Evolutionary conservation across 2,113 vertebrate species (phyloP), one percentile per base, ranked within the genome.

Genomic region (Morone saxatilis): DNA sequence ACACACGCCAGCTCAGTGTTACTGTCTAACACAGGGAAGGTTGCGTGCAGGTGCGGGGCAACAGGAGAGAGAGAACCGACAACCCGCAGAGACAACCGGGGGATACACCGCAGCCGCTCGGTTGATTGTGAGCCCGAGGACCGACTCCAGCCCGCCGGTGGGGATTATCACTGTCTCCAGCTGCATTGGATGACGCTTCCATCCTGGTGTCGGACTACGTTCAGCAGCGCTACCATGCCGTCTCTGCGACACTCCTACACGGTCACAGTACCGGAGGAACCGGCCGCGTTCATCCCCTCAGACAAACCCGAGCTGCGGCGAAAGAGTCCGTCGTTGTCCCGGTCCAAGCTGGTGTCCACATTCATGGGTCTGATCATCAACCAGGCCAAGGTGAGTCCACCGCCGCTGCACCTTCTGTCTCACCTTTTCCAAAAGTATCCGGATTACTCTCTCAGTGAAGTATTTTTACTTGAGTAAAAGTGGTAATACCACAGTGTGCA

Each of bases 281-380:
- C 96, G 71, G 86, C 95, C 73, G 89, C 92, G 14, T 93, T 97
- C 31, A 31, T 31, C 76, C 94, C 95, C 8, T 83, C 94, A 82
- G 93, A 96, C 83, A 96, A 94, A 73, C 93, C 94, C 87, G 96
- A 98, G 60, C 87, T 96, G 91, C 95, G 96, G 61, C 86, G 93
- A 47, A 96, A 95, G 91, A 25, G 85, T 50, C 89, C 91, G 53
- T 73, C 94, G 0, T 85, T 97, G 71, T 96, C 97, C 8, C 96
- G 97, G 7, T 97, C 97, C 53, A 89, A 97, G 94, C 95, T 99
- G 92, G 95, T 98, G 78, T 98, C 97, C 78, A 96, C 97, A 5
- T 97, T 98, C 92, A 97, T 97, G 92, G 97, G 97, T 77, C 95
- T 99, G 54, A 96, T 99, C 87, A 97, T 99, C 95, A 97, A 97